Percentiles rank a stretch among this genome's conserved stretches.
phyloP scores from a whole-genome alignment of 1,140 invertebrate species.

The Eurytemora carolleeae region DNA sequence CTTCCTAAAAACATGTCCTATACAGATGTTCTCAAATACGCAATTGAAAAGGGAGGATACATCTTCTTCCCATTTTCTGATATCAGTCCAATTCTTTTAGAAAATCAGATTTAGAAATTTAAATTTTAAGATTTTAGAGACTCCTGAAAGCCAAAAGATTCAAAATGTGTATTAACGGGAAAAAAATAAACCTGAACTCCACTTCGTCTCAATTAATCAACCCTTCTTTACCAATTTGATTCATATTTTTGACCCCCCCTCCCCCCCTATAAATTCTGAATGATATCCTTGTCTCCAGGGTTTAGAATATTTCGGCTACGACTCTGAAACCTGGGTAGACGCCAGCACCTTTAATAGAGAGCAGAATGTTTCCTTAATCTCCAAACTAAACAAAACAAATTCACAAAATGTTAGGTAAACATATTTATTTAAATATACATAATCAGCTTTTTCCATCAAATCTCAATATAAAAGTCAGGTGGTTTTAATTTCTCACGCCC shows the following conservation, averaged over 20 bases:
- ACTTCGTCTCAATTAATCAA: not conserved
- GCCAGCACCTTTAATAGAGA: not conserved
- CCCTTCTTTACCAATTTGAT: no score
- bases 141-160: not conserved
- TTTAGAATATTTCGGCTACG: not conserved
- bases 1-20: conserved; percentile 8
- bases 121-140: not conserved
- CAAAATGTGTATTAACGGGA: not conserved
- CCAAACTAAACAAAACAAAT: not conserved
- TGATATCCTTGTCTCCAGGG: no score
- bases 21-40: conserved; percentile 12
- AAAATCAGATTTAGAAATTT: not conserved
- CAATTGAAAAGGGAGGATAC: not conserved
- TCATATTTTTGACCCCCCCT: no score
- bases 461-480: no score
- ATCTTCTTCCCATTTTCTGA: not conserved
- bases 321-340: not conserved
- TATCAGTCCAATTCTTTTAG: not conserved
- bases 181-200: not conserved
- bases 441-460: no score
- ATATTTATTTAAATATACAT: no score
- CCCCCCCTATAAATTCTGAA: no score
- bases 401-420: not conserved
- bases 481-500: no score
- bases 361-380: not conserved